Evolutionary conservation across 2,888 invertebrate genomes (phyloP), one percentile per base, ranked within the genome.

Genomic region (Euspilapteryx auroguttella): DNA sequence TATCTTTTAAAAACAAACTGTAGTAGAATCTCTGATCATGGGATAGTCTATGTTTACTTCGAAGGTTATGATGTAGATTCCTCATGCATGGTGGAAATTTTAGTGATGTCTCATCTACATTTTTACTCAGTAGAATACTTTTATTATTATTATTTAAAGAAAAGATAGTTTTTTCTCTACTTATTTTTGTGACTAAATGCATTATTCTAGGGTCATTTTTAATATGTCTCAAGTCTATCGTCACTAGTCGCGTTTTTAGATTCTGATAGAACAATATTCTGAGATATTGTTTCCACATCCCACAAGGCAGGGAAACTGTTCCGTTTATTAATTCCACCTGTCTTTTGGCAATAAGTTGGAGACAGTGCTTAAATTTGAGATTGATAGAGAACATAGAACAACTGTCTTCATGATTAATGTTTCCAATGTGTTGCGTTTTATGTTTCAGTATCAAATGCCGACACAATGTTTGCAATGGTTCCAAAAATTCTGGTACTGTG

Each of bases 1-100:
- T 79, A 39, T 85, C 85, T 65, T 87, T 87, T 27, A 87, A 55
- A 54, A 83, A 87, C 13, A 87, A 58, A 33, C 83, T 85, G 38
- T 83, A 84, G 40, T 81, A 77, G 41, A 86, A 84, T 41, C 79
- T 57, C 26, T 78, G 80, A 35, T 79, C 64, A 44, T 87, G 86
- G 12, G 78, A 73, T n/a, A 87, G 56, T 38, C 86, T 76, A 44
- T 87, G 86, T 27, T 64, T 78, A 8, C 45, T 53, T 21, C 78
- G 48, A 21, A 87, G 49, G 28, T 57, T 55, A 30, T 47, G 44
- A 41, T 84, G 81, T 25, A 86, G 59, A 41, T 81, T 79, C 25
- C 66, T 49, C 86, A 86, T 86, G 36, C 87, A 87, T 0, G 80
- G 79, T 1, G 85, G 84, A 48, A 84, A 83, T 24, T 52, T 49